phyloP scores from a whole-genome alignment of 2,797 vertebrate species.

The Poecilia gillii region DNA sequence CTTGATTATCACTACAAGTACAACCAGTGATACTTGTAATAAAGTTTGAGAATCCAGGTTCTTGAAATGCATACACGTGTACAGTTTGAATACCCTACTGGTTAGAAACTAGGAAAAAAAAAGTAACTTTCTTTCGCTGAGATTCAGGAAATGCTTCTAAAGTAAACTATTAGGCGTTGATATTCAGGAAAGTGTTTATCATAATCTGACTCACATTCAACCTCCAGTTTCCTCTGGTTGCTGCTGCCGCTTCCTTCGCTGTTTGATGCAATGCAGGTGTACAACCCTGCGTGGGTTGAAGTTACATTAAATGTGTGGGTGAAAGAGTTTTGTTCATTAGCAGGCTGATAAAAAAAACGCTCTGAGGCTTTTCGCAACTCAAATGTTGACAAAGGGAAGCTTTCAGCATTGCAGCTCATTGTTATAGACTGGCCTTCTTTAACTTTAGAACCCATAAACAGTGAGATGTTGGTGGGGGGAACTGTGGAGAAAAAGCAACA shows the following conservation, averaged over 20 bases:
- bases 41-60: not conserved
- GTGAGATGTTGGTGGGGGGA: slow-evolving; percentile 32
- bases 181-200: not conserved
- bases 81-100: not conserved
- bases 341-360: rapidly evolving
- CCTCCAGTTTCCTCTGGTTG: not conserved
- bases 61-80: not conserved
- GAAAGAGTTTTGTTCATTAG: not conserved
- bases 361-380: not conserved
- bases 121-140: not conserved
- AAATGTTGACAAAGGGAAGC: slow-evolving; percentile 26
- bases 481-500: slow-evolving; percentile 51
- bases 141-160: not conserved
- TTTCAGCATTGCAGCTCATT: slow-evolving; percentile 52
- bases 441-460: slow-evolving; percentile 35
- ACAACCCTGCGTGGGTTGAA: slow-evolving; percentile 15
- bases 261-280: slow-evolving; percentile 44
- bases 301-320: slow-evolving; percentile 4
- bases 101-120: not conserved
- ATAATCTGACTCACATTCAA: slow-evolving; percentile 61
- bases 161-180: slow-evolving; percentile 9
- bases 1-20: not conserved
- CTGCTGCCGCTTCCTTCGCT: not conserved
- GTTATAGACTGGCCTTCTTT: slow-evolving; percentile 29
- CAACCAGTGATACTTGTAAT: not conserved